Base-by-base conservation (phyloP, 64 coral and sea anemone genomes). In the Hydrozoanthus tunicans region DNA sequence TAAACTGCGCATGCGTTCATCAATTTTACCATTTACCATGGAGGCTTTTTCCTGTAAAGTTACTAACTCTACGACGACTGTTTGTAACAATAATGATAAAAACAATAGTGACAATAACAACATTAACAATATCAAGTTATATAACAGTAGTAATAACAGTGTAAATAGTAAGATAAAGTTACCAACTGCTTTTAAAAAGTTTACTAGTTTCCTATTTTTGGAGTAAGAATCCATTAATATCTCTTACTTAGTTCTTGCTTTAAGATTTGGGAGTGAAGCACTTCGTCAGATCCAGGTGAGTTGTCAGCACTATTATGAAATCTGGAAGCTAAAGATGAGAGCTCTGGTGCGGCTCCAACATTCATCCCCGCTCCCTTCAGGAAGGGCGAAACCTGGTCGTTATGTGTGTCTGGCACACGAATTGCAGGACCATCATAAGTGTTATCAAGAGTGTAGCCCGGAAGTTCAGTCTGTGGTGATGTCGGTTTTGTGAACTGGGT, bases 181-280 rank as follows among this genome's bases (percentile, higher is more conserved):
- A 43, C 32, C 2, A 43, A 43, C 32, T 43, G 32, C 32, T 43
- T 43, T 43, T 43, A 43, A 43, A 43, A 43, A 43, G 32, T 43
- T 43, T 43, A 43, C 2, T 43, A 43, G 32, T 43, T 43, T 43
- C 0, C 32, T 43, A 43, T 43, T 43, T 43, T 2, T 43, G 0
- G 32, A 2, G 32, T 43, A 43, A 43, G 32, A 43, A 43, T 43
- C 32, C 2, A 43, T 43, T 43, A 43, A 43, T 43, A 2, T 43
- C 32, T 43, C 80, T 82, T 88, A 88, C 84, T 73, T 88, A 88
- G 13, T 57, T 88, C 68, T 60, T 88, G 84, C 54, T 88, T 88
- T 57, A 88, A 59, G 55, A 88, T 88, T 88, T 88, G 84, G 6
- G 54, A 59, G 56, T 88, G 84, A 88, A 88, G 84, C 4, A 23